Conservation (phyloP, 2,113 vertebrate species). For the Gasterosteus aculeatus region DNA sequence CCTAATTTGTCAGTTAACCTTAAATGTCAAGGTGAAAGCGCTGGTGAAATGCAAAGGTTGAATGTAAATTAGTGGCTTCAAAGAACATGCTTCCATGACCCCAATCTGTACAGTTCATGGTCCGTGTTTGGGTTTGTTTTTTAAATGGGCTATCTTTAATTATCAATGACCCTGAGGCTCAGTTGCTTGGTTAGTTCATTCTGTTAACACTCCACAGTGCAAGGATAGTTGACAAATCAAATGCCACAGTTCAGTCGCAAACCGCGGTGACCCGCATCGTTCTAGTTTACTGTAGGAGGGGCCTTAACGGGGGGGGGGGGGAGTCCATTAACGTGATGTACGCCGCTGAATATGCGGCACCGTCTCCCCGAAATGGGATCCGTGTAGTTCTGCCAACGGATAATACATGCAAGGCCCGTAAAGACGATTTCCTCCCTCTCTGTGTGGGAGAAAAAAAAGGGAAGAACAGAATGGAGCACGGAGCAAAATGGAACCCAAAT, state of each 20-base stretch:
- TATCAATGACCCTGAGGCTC: slow-evolving; percentile 61
- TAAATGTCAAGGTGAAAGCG: slow-evolving; percentile 75
- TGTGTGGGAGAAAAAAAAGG: slow-evolving; percentile 40
- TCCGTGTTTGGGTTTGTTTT: slow-evolving; percentile 71
- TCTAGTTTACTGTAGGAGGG: slow-evolving; percentile 34
- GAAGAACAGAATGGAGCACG: slow-evolving; percentile 51
- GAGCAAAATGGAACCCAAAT: slow-evolving; percentile 71
- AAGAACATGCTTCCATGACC: slow-evolving; percentile 64
- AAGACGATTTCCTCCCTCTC: slow-evolving; percentile 69
- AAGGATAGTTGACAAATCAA: slow-evolving; percentile 70
- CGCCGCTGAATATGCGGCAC: slow-evolving; percentile 20
- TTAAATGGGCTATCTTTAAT: slow-evolving; percentile 73
- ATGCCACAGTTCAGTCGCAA: slow-evolving; percentile 56
- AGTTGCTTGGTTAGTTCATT: slow-evolving; percentile 55
- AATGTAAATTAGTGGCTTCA: slow-evolving; percentile 71
- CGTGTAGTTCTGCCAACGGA: slow-evolving; percentile 38
- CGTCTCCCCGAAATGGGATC: slow-evolving; percentile 54
- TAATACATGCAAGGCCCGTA: slow-evolving; percentile 60
- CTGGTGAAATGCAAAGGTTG: slow-evolving; percentile 65
- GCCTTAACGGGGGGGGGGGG: neutral
- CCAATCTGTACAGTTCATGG: slow-evolving; percentile 70
- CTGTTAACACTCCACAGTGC: slow-evolving; percentile 53
- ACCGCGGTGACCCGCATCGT: slow-evolving; percentile 51
- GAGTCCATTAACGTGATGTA: slow-evolving; percentile 30
- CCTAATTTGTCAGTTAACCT: slow-evolving; percentile 77